Percentiles rank a stretch among this genome's conserved stretches.
phyloP scores from a whole-genome alignment of 1,140 invertebrate species.

The Maniola jurtina region DNA sequence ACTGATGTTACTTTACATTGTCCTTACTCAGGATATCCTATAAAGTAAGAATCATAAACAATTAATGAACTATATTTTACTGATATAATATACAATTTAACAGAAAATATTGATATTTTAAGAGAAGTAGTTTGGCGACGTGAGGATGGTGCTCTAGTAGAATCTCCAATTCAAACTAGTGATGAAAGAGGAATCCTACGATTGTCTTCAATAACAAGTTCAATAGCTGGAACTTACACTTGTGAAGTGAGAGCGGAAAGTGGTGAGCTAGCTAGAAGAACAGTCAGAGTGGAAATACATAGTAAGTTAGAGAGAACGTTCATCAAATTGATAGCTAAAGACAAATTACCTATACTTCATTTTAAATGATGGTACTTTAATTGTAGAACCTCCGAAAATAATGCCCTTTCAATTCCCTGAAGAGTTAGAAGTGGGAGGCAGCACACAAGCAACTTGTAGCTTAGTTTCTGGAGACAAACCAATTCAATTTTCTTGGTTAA shows the following conservation, averaged over 20 bases:
- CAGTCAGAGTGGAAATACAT: conserved; percentile 69
- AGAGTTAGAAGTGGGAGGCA: conserved; percentile 72
- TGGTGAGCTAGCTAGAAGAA: conserved; percentile 66
- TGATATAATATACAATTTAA: neutral
- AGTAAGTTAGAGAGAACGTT: conserved; percentile 47
- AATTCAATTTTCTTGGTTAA: conserved; percentile 72
- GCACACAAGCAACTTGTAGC: conserved; percentile 71
- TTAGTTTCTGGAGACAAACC: conserved; percentile 72
- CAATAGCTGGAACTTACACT: conserved; percentile 60
- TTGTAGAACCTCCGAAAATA: conserved; percentile 69
- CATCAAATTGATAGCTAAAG: too few species aligned
- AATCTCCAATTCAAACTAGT: conserved; percentile 44
- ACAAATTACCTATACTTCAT: neutral
- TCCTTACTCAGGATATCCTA: conserved; percentile 92
- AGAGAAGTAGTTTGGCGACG: conserved; percentile 69
- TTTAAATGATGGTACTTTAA: neutral
- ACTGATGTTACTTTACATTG: conserved; percentile 87
- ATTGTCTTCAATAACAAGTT: conserved; percentile 54
- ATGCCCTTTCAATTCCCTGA: conserved; percentile 69
- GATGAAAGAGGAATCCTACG: conserved; percentile 63
- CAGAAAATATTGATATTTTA: conserved; percentile 29
- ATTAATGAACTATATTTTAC: neutral
- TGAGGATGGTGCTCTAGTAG: conserved; percentile 63
- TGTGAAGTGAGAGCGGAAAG: conserved; percentile 70
- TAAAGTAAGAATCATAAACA: conserved; percentile 73